Conservation (phyloP, 2,888 invertebrate species). For the Cotesia congregata region DNA sequence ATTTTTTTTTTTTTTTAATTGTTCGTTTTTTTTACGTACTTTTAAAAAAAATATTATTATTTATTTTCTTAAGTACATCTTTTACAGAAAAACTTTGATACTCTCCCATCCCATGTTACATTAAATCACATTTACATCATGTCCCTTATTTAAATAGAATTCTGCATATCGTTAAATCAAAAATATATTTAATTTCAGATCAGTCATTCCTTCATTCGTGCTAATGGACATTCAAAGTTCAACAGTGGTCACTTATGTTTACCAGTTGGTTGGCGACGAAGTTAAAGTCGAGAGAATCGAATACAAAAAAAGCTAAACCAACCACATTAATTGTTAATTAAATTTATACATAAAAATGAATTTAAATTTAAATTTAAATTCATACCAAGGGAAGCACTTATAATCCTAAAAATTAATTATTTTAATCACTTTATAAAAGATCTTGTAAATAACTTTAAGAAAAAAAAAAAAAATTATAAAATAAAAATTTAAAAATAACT, state of each 20-base stretch:
- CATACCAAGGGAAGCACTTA: conserved; percentile 7
- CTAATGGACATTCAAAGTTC: conserved; percentile 99
- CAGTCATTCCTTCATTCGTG: conserved; percentile 95
- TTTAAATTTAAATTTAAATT: not conserved
- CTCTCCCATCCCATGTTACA: too few relatives aligned
- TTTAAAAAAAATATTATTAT: too few relatives aligned
- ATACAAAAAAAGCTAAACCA: conserved; percentile 86
- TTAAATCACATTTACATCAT: too few relatives aligned
- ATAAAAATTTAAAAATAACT: conserved; percentile 7
- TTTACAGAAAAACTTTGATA: too few relatives aligned
- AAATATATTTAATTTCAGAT: conserved; percentile 72
- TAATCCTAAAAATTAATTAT: conserved; percentile 32
- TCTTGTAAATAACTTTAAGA: conserved; percentile 17
- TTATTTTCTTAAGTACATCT: too few relatives aligned
- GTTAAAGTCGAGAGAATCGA: conserved; percentile 99
- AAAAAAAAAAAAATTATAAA: not conserved
- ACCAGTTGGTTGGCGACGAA: conserved; percentile 96
- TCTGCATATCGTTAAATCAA: not conserved
- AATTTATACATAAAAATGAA: not conserved
- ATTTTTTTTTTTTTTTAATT: too few relatives aligned
- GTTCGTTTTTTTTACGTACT: too few relatives aligned
- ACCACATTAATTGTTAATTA: not conserved
- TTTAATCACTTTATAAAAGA: conserved; percentile 29
- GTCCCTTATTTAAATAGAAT: too few relatives aligned
- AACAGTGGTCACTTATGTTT: conserved; percentile 97